Base-by-base conservation (phyloP, 2,797 vertebrate genomes). In the Glyptemys insculpta region DNA sequence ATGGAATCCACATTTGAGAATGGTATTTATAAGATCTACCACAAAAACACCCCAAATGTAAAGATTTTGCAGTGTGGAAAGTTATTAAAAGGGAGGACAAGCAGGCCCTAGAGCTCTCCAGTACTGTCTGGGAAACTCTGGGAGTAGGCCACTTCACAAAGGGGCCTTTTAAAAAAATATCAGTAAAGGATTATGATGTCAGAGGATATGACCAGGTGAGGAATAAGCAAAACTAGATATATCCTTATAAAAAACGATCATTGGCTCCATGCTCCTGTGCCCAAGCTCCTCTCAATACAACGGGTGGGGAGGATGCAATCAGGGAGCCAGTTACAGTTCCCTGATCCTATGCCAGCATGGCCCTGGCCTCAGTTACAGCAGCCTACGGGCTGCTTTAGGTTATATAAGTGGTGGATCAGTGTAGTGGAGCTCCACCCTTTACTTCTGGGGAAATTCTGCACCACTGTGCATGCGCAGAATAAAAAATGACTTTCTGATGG, bases 281-380 rank as follows among this genome's bases (percentile, higher is more conserved):
- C 47, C 53, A 44, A 68, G n/a, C 65, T 68, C 65, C n/a, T 68
- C 41, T 85, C 72, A 16, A 41, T 44, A 50, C 9, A 81, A 80
- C 31, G 27, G 2, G 16, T 68, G n/a, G 3, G n/a, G 0, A 31
- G 6, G 44, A 2, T 23, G 72, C 0, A 3, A 50, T 34, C 31
- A 59, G 41, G 81, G 91, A 94, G 83, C n/a, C 54, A 25, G 27
- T 41, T 18, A 11, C 11, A 89, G 79, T 54, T 91, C 37, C 80
- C 44, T 44, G 11, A 11, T 23, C 37, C 83, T 52, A 57, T 53
- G 79, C 31, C 93, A 90, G 68, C 31, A 59, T 3, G 9, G 50
- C 41, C 83, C 25, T 44, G 89, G 65, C 11, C 83, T 15, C 34
- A 37, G 9, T 37, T 37, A 68, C 31, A 65, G 34, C 62, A 65